A percentile compares a stretch with the other conserved stretches of the same genome.
Evolutionary conservation across 1,140 invertebrate genomes (phyloP).

Genomic region (Calephelis nemesis): DNA sequence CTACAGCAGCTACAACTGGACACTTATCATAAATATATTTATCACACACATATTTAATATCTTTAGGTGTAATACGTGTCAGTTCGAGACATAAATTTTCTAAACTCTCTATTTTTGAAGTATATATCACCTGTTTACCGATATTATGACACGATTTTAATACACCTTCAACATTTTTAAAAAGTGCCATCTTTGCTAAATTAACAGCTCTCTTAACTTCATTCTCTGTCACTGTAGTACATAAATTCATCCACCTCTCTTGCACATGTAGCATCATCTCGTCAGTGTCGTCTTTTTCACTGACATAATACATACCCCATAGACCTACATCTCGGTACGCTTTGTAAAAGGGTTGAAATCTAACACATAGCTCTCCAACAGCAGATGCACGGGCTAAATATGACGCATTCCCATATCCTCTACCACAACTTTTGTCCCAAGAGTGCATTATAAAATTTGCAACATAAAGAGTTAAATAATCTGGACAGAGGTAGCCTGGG

Average conservation of each 20-base stretch:
- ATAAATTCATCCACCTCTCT: constrained; percentile 65
- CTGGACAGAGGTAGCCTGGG: constrained; percentile 41
- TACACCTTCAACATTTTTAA: constrained; percentile 86
- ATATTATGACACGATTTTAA: constrained; percentile 91
- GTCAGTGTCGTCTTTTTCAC: constrained; percentile 47
- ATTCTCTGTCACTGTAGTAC: constrained; percentile 39
- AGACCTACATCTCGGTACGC: constrained; percentile 64
- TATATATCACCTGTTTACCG: constrained; percentile 88
- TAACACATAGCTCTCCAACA: constrained; percentile 46
- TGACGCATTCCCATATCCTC: constrained; percentile 46
- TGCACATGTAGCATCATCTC: constrained; percentile 56
- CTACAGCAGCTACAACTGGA: constrained; percentile 85
- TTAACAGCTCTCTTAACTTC: constrained; percentile 62
- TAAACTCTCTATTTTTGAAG: constrained; percentile 83
- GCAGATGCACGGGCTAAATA: constrained; percentile 54
- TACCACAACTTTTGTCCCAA: constrained; percentile 55
- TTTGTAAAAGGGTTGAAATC: constrained; percentile 72
- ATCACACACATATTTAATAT: constrained; percentile 80
- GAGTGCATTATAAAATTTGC: constrained; percentile 46
- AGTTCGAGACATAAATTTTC: constrained; percentile 84
- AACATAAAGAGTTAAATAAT: constrained; percentile 45
- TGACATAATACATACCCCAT: constrained; percentile 73
- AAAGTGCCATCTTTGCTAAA: constrained; percentile 65
- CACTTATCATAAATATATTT: constrained; percentile 87
- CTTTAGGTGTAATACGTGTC: constrained; percentile 79